Evolutionary conservation across 2,113 vertebrate species (phyloP).

Genomic region (Propithecus coquereli): DNA sequence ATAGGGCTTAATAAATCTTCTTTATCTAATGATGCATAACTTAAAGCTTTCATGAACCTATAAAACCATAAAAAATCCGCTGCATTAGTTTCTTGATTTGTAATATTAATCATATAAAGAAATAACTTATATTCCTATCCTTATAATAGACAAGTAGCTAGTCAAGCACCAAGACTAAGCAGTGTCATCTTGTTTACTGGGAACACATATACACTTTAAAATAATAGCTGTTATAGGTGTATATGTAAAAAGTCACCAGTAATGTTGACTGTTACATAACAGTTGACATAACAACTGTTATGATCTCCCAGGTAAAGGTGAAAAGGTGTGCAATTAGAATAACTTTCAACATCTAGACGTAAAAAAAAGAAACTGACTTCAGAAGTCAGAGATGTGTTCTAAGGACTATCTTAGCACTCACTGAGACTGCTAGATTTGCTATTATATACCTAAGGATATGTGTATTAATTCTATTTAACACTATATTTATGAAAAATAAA

Average conservation of each 20-base stretch:
- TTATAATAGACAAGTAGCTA: neutral
- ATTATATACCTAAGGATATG: neutral
- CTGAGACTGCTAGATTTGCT: neutral
- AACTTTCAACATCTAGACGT: neutral
- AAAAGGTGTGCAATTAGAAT: neutral
- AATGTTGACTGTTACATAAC: neutral
- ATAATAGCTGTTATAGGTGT: neutral
- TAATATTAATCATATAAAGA: neutral
- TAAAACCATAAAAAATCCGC: constrained; percentile 64
- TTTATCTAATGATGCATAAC: constrained; percentile 98
- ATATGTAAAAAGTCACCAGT: neutral
- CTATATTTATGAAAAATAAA: constrained; percentile 30
- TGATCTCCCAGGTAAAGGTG: neutral
- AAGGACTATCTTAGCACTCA: neutral
- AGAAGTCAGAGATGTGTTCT: constrained; percentile 12
- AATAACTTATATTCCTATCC: neutral
- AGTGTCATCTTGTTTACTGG: neutral
- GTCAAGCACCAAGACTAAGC: neutral
- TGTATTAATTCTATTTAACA: neutral
- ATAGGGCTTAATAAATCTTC: constrained; percentile 98
- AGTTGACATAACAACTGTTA: neutral
- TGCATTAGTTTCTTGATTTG: constrained; percentile 57
- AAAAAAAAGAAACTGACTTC: neutral
- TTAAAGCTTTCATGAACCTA: constrained; percentile 99
- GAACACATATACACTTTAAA: neutral